These are phyloP conservation scores for Priapulus caudatus DNA, from an alignment of 2,888 invertebrate genomes.

Conservation along the genomic window DNA sequence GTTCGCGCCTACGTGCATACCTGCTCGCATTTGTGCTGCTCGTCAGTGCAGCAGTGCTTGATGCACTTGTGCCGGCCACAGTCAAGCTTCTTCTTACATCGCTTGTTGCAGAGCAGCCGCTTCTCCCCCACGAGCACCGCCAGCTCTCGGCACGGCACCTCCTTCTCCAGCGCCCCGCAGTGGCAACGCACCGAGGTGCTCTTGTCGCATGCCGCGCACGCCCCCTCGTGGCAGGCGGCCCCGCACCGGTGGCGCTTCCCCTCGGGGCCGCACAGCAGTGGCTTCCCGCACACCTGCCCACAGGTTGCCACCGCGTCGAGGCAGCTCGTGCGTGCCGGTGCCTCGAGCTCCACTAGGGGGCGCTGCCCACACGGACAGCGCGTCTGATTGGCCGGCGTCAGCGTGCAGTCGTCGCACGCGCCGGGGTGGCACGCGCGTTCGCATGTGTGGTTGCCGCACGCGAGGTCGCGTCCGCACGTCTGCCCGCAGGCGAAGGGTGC, in stretches of 20 bases:
- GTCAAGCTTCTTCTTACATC: slow-evolving; percentile 58
- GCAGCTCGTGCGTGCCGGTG: slow-evolving; percentile 49
- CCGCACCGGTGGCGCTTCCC: no score
- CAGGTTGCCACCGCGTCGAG: slow-evolving; percentile 71
- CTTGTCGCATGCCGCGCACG: slow-evolving; percentile 64
- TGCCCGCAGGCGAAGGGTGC: not conserved
- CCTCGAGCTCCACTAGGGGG: slow-evolving; percentile 33
- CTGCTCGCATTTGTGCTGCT: slow-evolving; percentile 71
- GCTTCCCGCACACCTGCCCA: slow-evolving; percentile 53
- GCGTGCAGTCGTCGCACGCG: slow-evolving; percentile 51
- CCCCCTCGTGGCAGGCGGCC: slow-evolving; percentile 57
- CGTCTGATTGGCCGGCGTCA: slow-evolving; percentile 49
- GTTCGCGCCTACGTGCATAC: no score
- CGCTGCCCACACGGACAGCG: slow-evolving; percentile 67
- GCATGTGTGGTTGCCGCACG: slow-evolving; percentile 52
- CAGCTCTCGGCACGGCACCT: slow-evolving; percentile 61
- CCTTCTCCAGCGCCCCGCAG: slow-evolving; percentile 52
- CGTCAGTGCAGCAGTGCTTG: slow-evolving; percentile 70
- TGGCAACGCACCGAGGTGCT: slow-evolving; percentile 65
- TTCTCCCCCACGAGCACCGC: slow-evolving; percentile 26
- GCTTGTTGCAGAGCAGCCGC: slow-evolving; percentile 56
- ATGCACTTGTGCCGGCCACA: slow-evolving; percentile 66
- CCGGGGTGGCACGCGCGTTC: slow-evolving; percentile 54
- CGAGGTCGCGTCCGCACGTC: slow-evolving; percentile 19
- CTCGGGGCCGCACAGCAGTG: slow-evolving; percentile 50